Percentiles rank a stretch among this genome's conserved stretches.
Evolutionary conservation across 2,888 invertebrate species (phyloP).

Genomic region (Drosophila planitibia): DNA sequence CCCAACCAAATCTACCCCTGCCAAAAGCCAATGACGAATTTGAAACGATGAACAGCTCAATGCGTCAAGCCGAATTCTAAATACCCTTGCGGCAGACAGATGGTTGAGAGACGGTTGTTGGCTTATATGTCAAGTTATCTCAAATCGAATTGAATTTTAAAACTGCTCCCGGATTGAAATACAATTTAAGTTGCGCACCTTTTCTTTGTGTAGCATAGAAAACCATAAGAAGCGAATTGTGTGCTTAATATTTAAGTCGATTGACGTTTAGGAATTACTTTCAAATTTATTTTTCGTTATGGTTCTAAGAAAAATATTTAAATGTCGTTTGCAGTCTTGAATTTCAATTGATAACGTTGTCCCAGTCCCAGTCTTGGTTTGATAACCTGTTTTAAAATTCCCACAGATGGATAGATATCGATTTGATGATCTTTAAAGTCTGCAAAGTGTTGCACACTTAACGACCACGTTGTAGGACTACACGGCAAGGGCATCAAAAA

Average conservation of each 20-base stretch:
- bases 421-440: background rate
- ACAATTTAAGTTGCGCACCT: background rate
- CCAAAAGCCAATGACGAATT: constrained; percentile 68
- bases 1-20: background rate
- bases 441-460: background rate
- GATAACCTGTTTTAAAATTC: background rate
- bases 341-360: background rate
- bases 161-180: background rate
- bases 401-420: background rate
- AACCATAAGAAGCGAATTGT: too few relatives aligned
- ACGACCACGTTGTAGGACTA: background rate
- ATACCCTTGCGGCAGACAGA: background rate
- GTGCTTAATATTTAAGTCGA: too few relatives aligned
- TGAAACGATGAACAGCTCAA: constrained; percentile 35
- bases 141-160: background rate
- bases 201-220: too few relatives aligned
- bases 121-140: background rate
- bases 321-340: background rate
- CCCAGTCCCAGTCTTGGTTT: background rate
- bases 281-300: background rate
- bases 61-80: background rate
- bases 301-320: too few relatives aligned
- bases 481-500: background rate
- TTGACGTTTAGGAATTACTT: background rate
- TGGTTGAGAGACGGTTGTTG: background rate